These are phyloP conservation scores for Vombatus ursinus DNA, from an alignment of 2,113 vertebrate genomes.

Conservation along the genomic window DNA sequence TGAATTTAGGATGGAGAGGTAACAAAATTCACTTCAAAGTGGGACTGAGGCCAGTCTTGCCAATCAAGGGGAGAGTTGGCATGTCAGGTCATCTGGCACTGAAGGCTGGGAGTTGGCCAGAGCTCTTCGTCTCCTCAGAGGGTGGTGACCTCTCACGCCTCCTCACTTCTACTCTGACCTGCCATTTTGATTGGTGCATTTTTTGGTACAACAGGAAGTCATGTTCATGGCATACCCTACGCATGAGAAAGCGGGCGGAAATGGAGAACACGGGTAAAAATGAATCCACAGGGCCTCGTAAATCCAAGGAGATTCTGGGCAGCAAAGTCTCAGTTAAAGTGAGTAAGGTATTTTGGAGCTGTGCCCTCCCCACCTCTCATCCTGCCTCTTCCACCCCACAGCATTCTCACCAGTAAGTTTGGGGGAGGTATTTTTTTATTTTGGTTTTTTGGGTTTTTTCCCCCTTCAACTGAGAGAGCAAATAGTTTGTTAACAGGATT, in stretches of 20 bases:
- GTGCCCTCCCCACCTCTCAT: slow-evolving; percentile 83
- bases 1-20: slow-evolving; percentile 22
- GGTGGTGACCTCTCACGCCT: slow-evolving; percentile 37
- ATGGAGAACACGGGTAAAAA: slow-evolving; percentile 92
- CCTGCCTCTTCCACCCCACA: slow-evolving; percentile 73
- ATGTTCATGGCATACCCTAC: slow-evolving; percentile 99
- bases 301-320: slow-evolving; percentile 95
- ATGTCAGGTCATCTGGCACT: not conserved
- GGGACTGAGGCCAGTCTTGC: slow-evolving; percentile 5
- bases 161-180: slow-evolving; percentile 78
- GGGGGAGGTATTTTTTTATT: slow-evolving; percentile 74
- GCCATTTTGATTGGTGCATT: slow-evolving; percentile 89
- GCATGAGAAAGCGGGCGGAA: slow-evolving; percentile 96
- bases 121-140: slow-evolving; percentile 31
- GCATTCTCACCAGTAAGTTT: slow-evolving; percentile 78
- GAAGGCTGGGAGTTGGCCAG: slow-evolving; percentile 23
- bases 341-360: slow-evolving; percentile 90
- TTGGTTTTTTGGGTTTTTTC: slow-evolving; percentile 49
- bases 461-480: slow-evolving; percentile 58
- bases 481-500: slow-evolving; percentile 80
- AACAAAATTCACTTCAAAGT: slow-evolving; percentile 16
- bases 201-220: slow-evolving; percentile 99
- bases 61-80: slow-evolving; percentile 5
- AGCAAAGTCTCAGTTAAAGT: slow-evolving; percentile 96
- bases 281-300: slow-evolving; percentile 94